Base-by-base conservation (phyloP, 2,888 invertebrate species). In the Lamproptera curius region DNA sequence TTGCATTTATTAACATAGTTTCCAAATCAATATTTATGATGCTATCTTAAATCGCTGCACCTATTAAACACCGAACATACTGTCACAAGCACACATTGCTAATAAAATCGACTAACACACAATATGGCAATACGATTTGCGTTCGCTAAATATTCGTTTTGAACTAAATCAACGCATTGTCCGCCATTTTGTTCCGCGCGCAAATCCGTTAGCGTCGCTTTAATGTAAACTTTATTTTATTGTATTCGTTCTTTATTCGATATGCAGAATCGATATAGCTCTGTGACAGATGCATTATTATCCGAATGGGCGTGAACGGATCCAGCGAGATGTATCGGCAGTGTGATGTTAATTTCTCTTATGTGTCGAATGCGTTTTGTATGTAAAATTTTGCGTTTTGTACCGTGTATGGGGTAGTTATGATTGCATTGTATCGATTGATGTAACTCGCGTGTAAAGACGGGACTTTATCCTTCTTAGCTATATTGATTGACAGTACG, bases 161-260 rank as follows among this genome's bases (percentile, higher is more conserved):
- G 26, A 60, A 59, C 57, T 16, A 78, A 83, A 83, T 79, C 76
- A 83, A 54, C 77, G 70, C 79, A 74, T 80, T 82, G 70, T 83
- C 57, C 55, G 49, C 62, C 61, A 63, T 68, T 73, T 69, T 76
- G 69, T 74, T 63, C 57, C 54, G 60, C 61, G 66, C 64, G 70
- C 72, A 76, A 82, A 85, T 84, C 81, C 82, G 83, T 80, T 84
- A 73, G 63, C 63, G 64, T 72, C 43, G 57, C 55, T 79, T 76
- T 73, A 61, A 81, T 80, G 82, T 73, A 75, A 83, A 84, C 82
- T 23, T 39, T 31, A 39, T 45, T 38, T 33, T 67, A 55, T 52
- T 20, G 20, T 6, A 6, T 20, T 20, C 20, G 54, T 58, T 61
- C 58, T 65, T 60, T 52, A 59, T 63, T 20, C 20, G 20, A 62